Base-by-base conservation (phyloP, 1,140 invertebrate genomes). In the Chrysomallon squamiferum region DNA sequence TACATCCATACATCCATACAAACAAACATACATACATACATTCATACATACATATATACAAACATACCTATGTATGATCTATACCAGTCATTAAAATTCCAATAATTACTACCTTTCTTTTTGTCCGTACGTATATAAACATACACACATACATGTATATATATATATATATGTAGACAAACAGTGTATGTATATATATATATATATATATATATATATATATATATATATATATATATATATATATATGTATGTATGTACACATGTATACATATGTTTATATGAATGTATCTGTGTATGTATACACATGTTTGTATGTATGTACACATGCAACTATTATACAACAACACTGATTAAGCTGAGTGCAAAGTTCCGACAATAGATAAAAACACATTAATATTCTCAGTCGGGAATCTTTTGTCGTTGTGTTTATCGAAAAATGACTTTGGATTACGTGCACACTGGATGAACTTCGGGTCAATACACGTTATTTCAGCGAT, bases 171-270 rank as follows among this genome's bases (percentile, higher is more conserved):
- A 27, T 43, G 33, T 60, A n/a, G n/a, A n/a, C n/a, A n/a, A n/a
- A n/a, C n/a, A n/a, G 13, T 43, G 33, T 60, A 27, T 43, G 25
- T 43, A 27, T 60, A 43, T 60, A 27, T 60, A 38, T 59, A n/a
- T 33, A 35, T 59, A 6, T 59, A n/a, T 59, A n/a, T 11, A 35
- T 59, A 6, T 9, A 35, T 35, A n/a, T 33, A 3, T 30, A n/a
- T n/a, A 3, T 33, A 22, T 38, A 20, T 43, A 5, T 45, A 45
- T 9, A 45, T 60, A 29, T 43, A 45, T 45, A 27, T 45, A 45
- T 45, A 27, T 60, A 45, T 43, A 38, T 60, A 45, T 45, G 38
- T 60, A 45, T 45, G 38, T 60, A 25, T 45, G 27, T 60, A 60
- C 27, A 5, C 22, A 41, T 60, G 38, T 25, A 60, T 45, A 20